Evolutionary conservation across 2,113 vertebrate genomes (phyloP), one percentile per base, ranked within the genome.

Genomic region (Maccullochella peelii): DNA sequence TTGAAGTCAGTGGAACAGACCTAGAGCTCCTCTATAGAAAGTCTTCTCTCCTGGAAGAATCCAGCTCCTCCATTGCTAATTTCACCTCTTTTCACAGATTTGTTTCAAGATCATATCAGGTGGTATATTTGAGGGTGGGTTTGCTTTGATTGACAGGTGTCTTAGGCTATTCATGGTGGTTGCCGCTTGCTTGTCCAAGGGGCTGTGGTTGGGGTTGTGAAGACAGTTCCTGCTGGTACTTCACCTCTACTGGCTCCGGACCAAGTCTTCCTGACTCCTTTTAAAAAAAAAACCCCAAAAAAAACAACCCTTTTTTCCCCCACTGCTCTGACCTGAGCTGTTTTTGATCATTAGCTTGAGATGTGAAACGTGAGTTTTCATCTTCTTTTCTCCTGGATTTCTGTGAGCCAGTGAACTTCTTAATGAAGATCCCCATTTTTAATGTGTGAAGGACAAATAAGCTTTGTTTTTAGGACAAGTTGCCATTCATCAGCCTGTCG

Each of bases 401-500:
- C 55, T 54, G 14, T 8, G 21, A 57, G 23, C 50, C 38, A 52
- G 23, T 73, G 30, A 73, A 71, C 8, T 27, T 27, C 47, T 70
- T 6, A 33, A 16, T 15, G 44, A 47, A 44, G 27, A 7, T 42
- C 27, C 15, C 54, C 1, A 21, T 38, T 47, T 71, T 80, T 12
- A 30, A 1, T 38, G 7, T 38, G 30, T 58, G n/a, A 70, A 50
- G 42, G 49, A 65, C 16, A 52, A 30, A 50, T 33, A 50, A 57
- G 23, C 62, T 80, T 40, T 50, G 70, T 79, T 69, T 50, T n/a
- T 33, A 77, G 65, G 49, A 79, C 55, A 47, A 9, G 49, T 27
- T n/a, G 42, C 18, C 49, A 33, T 44, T 33, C 73, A 50, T 57
- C 78, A 52, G 44, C 67, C 36, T 50, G 23, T 33, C 1, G 0